Base-by-base conservation (phyloP, 1,140 invertebrate species). In the Orchestia grillus region DNA sequence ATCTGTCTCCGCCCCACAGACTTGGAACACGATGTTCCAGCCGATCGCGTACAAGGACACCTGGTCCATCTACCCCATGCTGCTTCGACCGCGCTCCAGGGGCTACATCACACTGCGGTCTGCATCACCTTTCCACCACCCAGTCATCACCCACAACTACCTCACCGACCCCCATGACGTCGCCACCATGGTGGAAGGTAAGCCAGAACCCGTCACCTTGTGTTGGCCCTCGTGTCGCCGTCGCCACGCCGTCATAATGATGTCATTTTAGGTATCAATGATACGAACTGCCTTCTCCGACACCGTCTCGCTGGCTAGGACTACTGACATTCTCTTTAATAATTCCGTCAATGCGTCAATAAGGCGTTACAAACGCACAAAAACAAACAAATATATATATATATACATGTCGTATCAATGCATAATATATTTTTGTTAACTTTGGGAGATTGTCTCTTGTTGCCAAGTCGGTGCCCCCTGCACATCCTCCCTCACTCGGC, bases 141-240 rank as follows among this genome's bases (percentile, higher is more conserved):
- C 99, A 0, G 98, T 99, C 40, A 99, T 99, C 95, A 98, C 99
- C 97, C 99, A 99, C 0, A 99, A 99, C 97, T 99, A 99, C 97
- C 98, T 99, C 96, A 98, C 98, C 15, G 98, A 99, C 95, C 98
- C 98, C 0, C 98, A 98, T 41, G 99, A 99, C 97, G 98, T 99
- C 96, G 98, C 98, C 47, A 98, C 98, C 0, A 97, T 99, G 57
- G 98, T 99, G 6, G 99, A 99, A 97, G 98, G 98, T 97, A 97
- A 88, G 8, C 36, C 4, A n/a, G n/a, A n/a, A n/a, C n/a, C n/a
- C n/a, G 41, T 8, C 36, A 42, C 36, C 36, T n/a, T 36, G 87
- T n/a, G 36, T 88, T 88, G 40, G 87, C 8, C 36, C 41, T 8
- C 87, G 87, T 88, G 40, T n/a, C 87, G 87, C 87, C 36, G 41